These are phyloP conservation scores for Lynx canadensis DNA, from an alignment of 2,113 vertebrate genomes.

Conservation along the genomic window DNA sequence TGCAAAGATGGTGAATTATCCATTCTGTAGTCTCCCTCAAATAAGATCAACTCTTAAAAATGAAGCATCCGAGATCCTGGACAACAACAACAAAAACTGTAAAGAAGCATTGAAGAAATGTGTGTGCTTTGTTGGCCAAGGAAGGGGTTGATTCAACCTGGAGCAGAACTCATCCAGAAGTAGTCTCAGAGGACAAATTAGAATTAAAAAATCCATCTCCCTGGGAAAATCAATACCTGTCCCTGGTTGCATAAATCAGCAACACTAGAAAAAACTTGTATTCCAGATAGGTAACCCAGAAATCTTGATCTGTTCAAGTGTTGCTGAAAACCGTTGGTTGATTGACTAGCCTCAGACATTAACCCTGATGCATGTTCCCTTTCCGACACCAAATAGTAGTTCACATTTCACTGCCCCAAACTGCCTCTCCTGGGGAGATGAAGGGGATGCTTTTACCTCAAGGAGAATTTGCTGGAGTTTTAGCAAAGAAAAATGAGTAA, in stretches of 20 bases:
- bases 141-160: not conserved
- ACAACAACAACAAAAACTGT: not conserved
- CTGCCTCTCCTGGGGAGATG: not conserved
- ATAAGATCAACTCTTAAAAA: not conserved
- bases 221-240: not conserved
- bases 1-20: not conserved
- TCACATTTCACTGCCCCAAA: not conserved
- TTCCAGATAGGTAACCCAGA: not conserved
- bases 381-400: rapidly evolving
- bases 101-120: not conserved
- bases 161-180: not conserved
- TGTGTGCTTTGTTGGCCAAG: not conserved
- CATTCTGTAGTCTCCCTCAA: not conserved
- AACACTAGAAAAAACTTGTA: not conserved
- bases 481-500: not conserved
- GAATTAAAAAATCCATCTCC: not conserved
- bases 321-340: not conserved
- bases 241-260: not conserved
- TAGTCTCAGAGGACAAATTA: not conserved
- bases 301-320: not conserved
- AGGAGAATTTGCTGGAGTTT: not conserved
- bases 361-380: rapidly evolving
- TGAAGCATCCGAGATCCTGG: not conserved
- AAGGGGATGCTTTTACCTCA: not conserved
- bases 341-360: not conserved